Base-by-base conservation (phyloP, 2,113 vertebrate species). In the Octodon degus region DNA sequence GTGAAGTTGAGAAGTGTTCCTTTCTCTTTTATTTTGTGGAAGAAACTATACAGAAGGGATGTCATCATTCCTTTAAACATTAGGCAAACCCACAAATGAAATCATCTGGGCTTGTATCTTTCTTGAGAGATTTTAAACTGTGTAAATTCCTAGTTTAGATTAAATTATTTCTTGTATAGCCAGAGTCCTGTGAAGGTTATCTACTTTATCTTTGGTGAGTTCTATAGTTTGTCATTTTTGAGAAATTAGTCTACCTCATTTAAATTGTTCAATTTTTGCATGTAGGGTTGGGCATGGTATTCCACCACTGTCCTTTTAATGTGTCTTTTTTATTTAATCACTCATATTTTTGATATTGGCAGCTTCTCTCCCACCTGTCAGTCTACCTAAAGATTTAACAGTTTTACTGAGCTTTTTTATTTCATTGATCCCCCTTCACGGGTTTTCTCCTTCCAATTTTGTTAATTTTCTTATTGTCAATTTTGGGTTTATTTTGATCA, bases 351-450 rank as follows among this genome's bases (percentile, higher is more conserved):
- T 68, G 65, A 14, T 34, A 68, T 14, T 68, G 67, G 67, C 32
- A 68, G 34, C 2, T 32, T 87, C 24, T 65, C 25, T 65, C 25
- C 25, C 62, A 11, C 27, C 22, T 81, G 7, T 84, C 37, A 85
- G 13, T 63, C 19, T 63, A 24, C 8, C 40, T 58, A n/a, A 72
- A 58, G 53, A 17, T 32, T 79, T 88, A 19, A 30, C 24, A 68
- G 47, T 82, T 93, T 96, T 50, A 82, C 74, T 63, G 55, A 90
- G 22, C 55, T 76, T 65, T 65, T 65, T 65, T 25, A 65, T 90
- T 82, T 86, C n/a, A 37, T 1, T 50, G 25, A 11, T 53, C 65
- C 74, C 93, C 90, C 62, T 43, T 74, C 58, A n/a, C 10, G 13
- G 16, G 25, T 32, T 85, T 65, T 84, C 14, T 14, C 12, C 63